Conservation (phyloP, 2,888 invertebrate genomes). For the Pseudoips prasinana region DNA sequence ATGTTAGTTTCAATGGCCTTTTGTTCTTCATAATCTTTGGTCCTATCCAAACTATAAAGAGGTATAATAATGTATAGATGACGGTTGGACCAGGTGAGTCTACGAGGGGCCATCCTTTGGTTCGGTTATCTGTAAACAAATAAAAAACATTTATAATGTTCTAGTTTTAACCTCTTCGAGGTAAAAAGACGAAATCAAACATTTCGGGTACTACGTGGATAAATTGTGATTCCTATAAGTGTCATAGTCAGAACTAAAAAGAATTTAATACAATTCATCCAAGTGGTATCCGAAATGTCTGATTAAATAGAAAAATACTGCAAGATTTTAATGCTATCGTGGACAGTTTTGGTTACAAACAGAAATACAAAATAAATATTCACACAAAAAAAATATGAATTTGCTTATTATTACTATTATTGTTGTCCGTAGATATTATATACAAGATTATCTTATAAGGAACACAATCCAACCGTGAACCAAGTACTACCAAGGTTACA, state of each 20-base stretch:
- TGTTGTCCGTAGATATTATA: no score
- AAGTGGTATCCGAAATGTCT: not conserved
- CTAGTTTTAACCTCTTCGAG: not conserved
- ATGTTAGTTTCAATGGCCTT: constrained; percentile 88
- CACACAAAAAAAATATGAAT: no score
- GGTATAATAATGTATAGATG: constrained; percentile 86
- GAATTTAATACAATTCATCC: not conserved
- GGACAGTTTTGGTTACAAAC: no score
- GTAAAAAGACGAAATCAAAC: not conserved
- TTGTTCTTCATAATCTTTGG: constrained; percentile 91
- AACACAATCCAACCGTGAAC: no score
- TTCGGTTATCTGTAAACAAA: constrained; percentile 86
- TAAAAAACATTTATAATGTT: not conserved
- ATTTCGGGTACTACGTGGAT: not conserved
- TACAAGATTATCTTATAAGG: no score
- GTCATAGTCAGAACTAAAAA: not conserved
- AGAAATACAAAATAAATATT: no score
- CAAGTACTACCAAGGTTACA: no score
- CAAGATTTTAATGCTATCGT: no score
- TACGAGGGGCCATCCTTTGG: constrained; percentile 92
- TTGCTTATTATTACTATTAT: no score
- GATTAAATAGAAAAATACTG: no score
- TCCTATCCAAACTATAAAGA: constrained; percentile 89
- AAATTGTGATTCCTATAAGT: not conserved
- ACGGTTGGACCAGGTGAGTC: constrained; percentile 90